phyloP scores from a whole-genome alignment of 2,888 invertebrate genomes.

The Myathropa florea region DNA sequence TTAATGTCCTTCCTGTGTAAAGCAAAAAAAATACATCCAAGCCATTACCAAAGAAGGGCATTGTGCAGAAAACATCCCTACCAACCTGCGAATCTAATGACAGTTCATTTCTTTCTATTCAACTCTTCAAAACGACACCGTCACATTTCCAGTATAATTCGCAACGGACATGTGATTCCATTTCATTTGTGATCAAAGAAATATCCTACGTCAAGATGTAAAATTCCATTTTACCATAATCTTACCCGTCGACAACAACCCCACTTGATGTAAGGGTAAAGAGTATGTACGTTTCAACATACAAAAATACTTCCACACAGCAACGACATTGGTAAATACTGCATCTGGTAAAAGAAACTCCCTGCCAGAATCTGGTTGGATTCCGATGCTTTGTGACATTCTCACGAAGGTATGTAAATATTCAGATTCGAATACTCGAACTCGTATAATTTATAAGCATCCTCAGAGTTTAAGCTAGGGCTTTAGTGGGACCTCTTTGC shows the following conservation, averaged over 20 bases:
- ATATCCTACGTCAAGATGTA: constrained; percentile 14
- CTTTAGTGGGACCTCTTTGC: constrained; percentile 39
- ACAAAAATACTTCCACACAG: background rate
- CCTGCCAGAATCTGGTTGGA: background rate
- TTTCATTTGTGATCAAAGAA: constrained; percentile 30
- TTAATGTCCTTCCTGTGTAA: background rate
- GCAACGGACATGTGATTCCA: constrained; percentile 16
- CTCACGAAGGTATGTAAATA: constrained; percentile 7
- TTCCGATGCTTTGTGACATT: constrained; percentile 24
- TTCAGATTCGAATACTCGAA: background rate
- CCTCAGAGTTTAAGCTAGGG: constrained; percentile 28
- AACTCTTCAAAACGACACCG: background rate
- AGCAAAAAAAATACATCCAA: background rate
- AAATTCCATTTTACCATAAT: constrained; percentile 18
- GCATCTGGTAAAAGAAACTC: background rate
- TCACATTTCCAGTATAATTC: constrained; percentile 21
- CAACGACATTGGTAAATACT: constrained; percentile 10
- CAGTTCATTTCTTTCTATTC: background rate
- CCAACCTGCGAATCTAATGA: constrained; percentile 8
- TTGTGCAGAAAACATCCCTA: constrained; percentile 20
- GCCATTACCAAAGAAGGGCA: background rate
- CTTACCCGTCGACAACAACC: background rate
- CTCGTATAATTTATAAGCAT: constrained; percentile 29
- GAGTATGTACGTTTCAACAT: background rate
- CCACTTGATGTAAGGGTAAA: background rate